phyloP scores from a whole-genome alignment of 2,888 invertebrate genomes.

The Pediacus dermestoides region DNA sequence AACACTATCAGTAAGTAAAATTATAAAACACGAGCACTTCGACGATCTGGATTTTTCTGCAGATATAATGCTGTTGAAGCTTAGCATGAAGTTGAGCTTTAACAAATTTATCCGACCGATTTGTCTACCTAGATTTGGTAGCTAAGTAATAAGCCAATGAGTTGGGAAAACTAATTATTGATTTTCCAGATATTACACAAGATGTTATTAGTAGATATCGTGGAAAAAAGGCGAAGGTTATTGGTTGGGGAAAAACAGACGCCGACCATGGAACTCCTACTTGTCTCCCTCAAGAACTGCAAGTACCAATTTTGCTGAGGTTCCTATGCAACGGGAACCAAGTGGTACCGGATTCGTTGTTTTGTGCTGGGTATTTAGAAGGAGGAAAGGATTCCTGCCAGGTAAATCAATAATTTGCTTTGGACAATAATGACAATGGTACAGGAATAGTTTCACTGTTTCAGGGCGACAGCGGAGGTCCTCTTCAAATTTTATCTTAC shows the following conservation, averaged over 20 bases:
- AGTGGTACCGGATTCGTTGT: conserved; percentile 6
- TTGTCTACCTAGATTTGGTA: too few species aligned
- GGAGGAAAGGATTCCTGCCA: conserved; percentile 11
- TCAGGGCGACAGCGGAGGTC: conserved; percentile 13
- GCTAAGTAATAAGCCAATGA: too few species aligned
- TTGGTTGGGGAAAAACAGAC: conserved; percentile 11
- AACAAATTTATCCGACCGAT: conserved; percentile 10
- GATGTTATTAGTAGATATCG: conserved; percentile 5
- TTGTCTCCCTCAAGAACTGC: conserved; percentile 12
- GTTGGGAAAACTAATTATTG: too few species aligned
- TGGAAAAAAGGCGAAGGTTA: conserved; percentile 4
- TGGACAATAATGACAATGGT: background rate
- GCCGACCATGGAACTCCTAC: background rate
- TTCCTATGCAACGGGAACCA: background rate
- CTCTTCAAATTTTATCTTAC: conserved; percentile 7
- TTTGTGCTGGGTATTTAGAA: conserved; percentile 12
- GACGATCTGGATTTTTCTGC: conserved; percentile 1
- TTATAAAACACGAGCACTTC: conserved; percentile 10
- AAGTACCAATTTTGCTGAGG: conserved; percentile 7
- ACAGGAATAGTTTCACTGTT: background rate
- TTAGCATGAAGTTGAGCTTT: conserved; percentile 10
- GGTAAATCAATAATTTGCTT: too few species aligned
- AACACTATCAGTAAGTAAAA: conserved; percentile 8
- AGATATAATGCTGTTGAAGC: conserved; percentile 9
- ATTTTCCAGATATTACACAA: too few species aligned